These are phyloP conservation scores for Netelia fuscicornis DNA, from an alignment of 2,888 invertebrate genomes.

Conservation along the genomic window DNA sequence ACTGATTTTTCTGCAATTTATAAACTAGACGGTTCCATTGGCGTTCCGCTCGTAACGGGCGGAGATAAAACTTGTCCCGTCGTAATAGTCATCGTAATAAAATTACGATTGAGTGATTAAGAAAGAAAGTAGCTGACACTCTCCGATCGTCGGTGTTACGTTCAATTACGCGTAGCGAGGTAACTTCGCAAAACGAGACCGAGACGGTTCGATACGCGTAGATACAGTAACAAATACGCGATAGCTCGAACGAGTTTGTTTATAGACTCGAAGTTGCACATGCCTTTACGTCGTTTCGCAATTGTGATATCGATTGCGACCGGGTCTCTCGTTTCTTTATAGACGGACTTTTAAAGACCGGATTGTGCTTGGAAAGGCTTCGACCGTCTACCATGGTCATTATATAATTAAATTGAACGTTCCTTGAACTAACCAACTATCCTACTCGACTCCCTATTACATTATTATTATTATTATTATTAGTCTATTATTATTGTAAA, in stretches of 20 bases:
- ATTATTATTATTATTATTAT: not conserved
- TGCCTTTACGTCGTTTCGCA: conserved; percentile 54
- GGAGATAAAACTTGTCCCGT: not conserved
- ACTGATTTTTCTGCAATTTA: no score
- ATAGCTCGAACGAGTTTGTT: conserved; percentile 51
- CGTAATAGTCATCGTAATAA: conserved; percentile 40
- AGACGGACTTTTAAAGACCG: conserved; percentile 52
- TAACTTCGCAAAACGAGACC: conserved; percentile 33
- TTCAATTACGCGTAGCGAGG: conserved; percentile 35
- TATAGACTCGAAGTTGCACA: conserved; percentile 26
- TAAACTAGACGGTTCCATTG: no score
- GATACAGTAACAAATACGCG: conserved; percentile 12
- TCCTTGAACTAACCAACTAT: conserved; percentile 41
- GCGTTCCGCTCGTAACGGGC: not conserved
- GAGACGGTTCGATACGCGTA: conserved; percentile 5
- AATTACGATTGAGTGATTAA: conserved; percentile 62
- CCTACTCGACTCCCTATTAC: not conserved
- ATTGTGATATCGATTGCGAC: conserved; percentile 66
- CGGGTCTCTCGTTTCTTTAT: conserved; percentile 61
- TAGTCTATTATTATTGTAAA: not conserved
- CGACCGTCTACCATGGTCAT: conserved; percentile 16
- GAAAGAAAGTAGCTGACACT: conserved; percentile 33
- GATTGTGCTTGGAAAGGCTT: conserved; percentile 56
- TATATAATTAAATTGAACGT: conserved; percentile 63
- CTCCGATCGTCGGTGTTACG: conserved; percentile 24